Percentiles rank a stretch among this genome's conserved stretches.
phyloP scores from a whole-genome alignment of 1,140 invertebrate species.

The Euwallacea fornicatus region DNA sequence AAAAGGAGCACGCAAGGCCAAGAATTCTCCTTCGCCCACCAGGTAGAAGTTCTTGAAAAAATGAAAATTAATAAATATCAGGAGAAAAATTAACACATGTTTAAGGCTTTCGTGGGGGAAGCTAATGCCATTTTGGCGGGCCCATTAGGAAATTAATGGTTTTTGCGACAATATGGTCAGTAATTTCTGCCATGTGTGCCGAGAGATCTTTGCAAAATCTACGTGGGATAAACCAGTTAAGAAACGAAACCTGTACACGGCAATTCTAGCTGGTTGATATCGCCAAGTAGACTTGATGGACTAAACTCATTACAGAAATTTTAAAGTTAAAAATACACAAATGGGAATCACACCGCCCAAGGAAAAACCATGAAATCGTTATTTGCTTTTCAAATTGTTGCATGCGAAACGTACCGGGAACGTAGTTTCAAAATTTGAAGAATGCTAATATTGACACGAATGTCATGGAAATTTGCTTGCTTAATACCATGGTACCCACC shows the following conservation, averaged over 20 bases:
- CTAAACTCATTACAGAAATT: too few relatives aligned
- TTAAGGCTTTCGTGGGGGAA: conserved; percentile 6
- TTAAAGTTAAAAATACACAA: too few relatives aligned
- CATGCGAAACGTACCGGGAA: too few relatives aligned
- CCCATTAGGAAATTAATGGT: not conserved
- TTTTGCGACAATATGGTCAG: conserved; percentile 34
- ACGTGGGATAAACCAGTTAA: conserved; percentile 38
- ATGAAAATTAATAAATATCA: conserved; percentile 12
- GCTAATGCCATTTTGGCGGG: not conserved
- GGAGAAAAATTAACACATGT: conserved; percentile 19
- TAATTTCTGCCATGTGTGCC: conserved; percentile 25
- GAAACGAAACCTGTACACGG: conserved; percentile 34
- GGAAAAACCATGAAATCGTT: too few relatives aligned
- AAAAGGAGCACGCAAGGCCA: conserved; percentile 8
- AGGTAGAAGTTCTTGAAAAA: conserved; percentile 4
- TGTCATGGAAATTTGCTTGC: too few relatives aligned
- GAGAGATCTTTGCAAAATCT: conserved; percentile 32
- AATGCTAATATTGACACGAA: too few relatives aligned
- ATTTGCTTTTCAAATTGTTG: too few relatives aligned
- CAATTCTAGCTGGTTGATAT: conserved; percentile 32
- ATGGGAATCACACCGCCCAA: too few relatives aligned
- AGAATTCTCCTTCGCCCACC: conserved; percentile 20
- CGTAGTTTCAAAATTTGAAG: too few relatives aligned
- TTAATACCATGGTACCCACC: too few relatives aligned
- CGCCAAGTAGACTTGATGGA: conserved; percentile 13